Evolutionary conservation across 2,113 vertebrate species (phyloP).

Genomic region (Chaenogobius annularis): DNA sequence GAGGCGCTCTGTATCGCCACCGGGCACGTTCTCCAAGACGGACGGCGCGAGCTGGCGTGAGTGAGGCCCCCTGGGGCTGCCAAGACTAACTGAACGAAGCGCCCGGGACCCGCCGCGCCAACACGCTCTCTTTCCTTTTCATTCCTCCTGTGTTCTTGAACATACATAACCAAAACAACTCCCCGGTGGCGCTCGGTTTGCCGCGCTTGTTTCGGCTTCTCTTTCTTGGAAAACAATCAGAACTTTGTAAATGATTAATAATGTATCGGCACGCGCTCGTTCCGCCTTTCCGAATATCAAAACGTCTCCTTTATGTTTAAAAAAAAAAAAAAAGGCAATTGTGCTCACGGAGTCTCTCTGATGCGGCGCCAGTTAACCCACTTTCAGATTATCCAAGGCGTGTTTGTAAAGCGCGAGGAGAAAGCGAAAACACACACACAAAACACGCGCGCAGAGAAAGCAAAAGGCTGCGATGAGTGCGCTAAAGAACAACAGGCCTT

Average conservation of each 20-base stretch:
- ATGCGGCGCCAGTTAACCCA: slow-evolving; percentile 79
- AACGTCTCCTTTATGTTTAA: slow-evolving; percentile 67
- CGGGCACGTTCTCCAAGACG: slow-evolving; percentile 88
- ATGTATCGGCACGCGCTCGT: slow-evolving; percentile 58
- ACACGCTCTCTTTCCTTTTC: slow-evolving; percentile 64
- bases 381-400: slow-evolving; percentile 51
- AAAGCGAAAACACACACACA: slow-evolving; percentile 40
- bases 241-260: slow-evolving; percentile 77
- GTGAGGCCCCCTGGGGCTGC: slow-evolving; percentile 31
- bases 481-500: slow-evolving; percentile 29
- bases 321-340: slow-evolving; percentile 71
- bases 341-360: slow-evolving; percentile 78
- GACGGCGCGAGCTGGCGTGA: slow-evolving; percentile 84
- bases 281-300: slow-evolving; percentile 74
- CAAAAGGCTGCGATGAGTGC: slow-evolving; percentile 51
- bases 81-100: slow-evolving; percentile 65
- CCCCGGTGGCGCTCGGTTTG: slow-evolving; percentile 57
- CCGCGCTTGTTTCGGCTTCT: slow-evolving; percentile 57
- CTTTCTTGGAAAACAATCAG: slow-evolving; percentile 81
- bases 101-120: slow-evolving; percentile 59
- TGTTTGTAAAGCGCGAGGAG: slow-evolving; percentile 20
- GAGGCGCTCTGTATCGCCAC: slow-evolving; percentile 90
- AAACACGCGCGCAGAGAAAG: slow-evolving; percentile 36
- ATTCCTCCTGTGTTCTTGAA: slow-evolving; percentile 47
- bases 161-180: slow-evolving; percentile 76